A percentile compares a stretch with the other conserved stretches of the same genome.
Conservation (phyloP, 2,113 vertebrate species). For the Otus sunia region DNA sequence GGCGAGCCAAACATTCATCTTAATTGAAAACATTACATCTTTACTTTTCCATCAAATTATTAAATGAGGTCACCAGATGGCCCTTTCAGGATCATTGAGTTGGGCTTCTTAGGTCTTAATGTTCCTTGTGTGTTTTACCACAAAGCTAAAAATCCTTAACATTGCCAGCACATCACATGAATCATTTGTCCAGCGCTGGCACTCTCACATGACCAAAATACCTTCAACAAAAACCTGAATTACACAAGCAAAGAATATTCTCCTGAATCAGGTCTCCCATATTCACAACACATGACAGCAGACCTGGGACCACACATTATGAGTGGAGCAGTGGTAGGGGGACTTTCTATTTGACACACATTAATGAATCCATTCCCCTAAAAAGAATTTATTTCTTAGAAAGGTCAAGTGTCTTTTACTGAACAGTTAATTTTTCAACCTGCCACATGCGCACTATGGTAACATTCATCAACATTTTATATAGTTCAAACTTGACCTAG, state of each 20-base stretch:
- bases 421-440: not conserved
- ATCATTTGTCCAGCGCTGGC: not conserved
- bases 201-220: not conserved
- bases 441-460: not conserved
- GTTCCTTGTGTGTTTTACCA: not conserved
- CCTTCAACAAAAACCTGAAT: not conserved
- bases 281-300: not conserved
- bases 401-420: not conserved
- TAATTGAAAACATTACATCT: not conserved
- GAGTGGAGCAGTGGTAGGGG: not conserved
- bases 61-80: slow-evolving; percentile 40
- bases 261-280: not conserved
- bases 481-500: not conserved
- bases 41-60: slow-evolving; percentile 41
- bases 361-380: not conserved
- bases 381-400: not conserved
- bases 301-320: not conserved
- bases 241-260: not conserved
- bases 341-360: not conserved
- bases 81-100: not conserved
- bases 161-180: not conserved
- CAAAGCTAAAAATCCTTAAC: not conserved
- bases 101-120: not conserved
- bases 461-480: not conserved
- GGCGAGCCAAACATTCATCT: not conserved